Evolutionary conservation across 2,888 invertebrate genomes (phyloP).

Genomic region (Seladonia tumulorum): DNA sequence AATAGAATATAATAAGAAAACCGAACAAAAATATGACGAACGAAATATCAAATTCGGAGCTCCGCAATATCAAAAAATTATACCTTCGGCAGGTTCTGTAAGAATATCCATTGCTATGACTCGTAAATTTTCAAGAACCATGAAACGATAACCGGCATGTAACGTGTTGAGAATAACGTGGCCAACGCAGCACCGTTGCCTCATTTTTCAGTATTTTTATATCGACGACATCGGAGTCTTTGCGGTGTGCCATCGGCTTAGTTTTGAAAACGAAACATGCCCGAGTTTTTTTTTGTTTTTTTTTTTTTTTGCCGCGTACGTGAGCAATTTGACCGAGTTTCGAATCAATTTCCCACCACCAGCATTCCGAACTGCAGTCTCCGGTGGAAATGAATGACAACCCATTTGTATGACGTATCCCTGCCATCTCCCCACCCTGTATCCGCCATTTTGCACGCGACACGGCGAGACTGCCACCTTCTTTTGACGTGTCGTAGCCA

Average conservation of each 20-base stretch:
- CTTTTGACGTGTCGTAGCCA: slow-evolving; percentile 62
- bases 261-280: not conserved
- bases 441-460: slow-evolving; percentile 32
- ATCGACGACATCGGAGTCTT: not conserved
- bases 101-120: no score
- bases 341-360: not conserved
- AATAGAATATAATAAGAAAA: no score
- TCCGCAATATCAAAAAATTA: no score
- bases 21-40: no score
- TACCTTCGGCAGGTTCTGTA: no score
- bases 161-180: no score
- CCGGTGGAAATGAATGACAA: slow-evolving; percentile 79
- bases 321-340: not conserved
- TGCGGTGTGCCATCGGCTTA: not conserved
- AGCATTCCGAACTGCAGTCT: not conserved
- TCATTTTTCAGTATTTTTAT: not conserved
- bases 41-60: no score
- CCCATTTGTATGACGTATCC: slow-evolving; percentile 78
- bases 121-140: no score
- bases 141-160: no score
- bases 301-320: not conserved
- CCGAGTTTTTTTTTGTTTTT: not conserved
- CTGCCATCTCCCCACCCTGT: slow-evolving; percentile 24
- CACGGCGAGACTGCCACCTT: slow-evolving; percentile 44
- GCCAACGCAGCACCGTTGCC: no score